phyloP scores from a whole-genome alignment of 2,113 vertebrate species.

The Candoia aspera region DNA sequence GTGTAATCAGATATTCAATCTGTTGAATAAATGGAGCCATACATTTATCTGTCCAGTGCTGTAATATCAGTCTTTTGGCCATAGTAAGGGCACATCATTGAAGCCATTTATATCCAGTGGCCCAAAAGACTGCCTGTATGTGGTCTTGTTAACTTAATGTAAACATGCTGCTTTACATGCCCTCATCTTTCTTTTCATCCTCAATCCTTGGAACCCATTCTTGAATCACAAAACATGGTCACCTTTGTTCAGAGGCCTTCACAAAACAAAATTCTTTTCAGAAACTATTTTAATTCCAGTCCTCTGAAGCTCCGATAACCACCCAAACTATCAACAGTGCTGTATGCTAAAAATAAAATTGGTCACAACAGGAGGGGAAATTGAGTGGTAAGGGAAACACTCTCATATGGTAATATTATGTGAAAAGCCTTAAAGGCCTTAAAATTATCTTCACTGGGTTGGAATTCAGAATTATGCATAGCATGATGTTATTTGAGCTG shows the following conservation, averaged over 20 bases:
- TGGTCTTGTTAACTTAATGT: neutral
- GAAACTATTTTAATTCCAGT: neutral
- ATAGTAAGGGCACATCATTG: neutral
- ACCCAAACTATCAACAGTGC: neutral
- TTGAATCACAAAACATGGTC: neutral
- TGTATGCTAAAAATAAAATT: neutral
- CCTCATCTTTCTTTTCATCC: neutral
- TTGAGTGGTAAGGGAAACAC: neutral
- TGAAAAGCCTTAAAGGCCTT: neutral
- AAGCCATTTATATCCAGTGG: neutral
- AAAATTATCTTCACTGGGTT: neutral
- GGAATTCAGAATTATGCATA: neutral
- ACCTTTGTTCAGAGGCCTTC: neutral
- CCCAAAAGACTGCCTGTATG: neutral
- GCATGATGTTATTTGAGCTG: neutral
- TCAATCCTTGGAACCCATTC: neutral
- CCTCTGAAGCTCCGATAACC: neutral
- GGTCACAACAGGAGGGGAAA: neutral
- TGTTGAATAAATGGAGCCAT: too few relatives aligned
- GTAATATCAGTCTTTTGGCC: too few relatives aligned
- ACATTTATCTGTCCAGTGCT: too few relatives aligned
- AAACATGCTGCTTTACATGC: neutral
- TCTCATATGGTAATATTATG: neutral
- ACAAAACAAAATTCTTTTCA: neutral
- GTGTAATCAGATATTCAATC: too few relatives aligned